Evolutionary conservation across 2,113 vertebrate genomes (phyloP).

Genomic region (Heloderma charlesbogerti): DNA sequence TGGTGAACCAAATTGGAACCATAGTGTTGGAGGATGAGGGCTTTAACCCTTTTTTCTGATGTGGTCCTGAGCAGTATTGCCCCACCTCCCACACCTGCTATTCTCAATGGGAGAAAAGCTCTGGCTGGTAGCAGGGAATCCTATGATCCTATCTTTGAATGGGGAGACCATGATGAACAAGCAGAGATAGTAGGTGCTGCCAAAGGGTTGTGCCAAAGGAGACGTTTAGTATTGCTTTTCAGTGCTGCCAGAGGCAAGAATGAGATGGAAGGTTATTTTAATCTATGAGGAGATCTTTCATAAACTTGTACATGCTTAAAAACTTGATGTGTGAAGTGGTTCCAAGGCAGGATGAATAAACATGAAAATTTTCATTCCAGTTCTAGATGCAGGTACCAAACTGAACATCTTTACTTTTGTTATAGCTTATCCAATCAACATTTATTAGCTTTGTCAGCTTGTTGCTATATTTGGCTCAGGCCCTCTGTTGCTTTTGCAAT

Average conservation of each 20-base stretch:
- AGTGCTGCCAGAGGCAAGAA: not conserved
- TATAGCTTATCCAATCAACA: not conserved
- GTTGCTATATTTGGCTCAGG: conserved; percentile 3
- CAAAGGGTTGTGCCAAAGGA: not conserved
- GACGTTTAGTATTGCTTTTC: not conserved
- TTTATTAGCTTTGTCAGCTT: not conserved
- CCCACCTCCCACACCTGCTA: not conserved
- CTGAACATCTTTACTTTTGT: not conserved
- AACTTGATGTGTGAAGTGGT: not conserved
- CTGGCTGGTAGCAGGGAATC: not conserved
- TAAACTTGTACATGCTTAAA: not conserved
- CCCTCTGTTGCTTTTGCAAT: not conserved
- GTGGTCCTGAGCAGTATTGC: not conserved
- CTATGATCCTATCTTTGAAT: not conserved
- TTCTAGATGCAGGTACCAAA: not conserved
- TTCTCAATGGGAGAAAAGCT: not conserved
- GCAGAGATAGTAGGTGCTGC: not conserved
- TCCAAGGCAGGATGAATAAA: not conserved
- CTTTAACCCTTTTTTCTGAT: not conserved
- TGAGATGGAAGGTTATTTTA: not conserved
- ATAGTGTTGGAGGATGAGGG: not conserved
- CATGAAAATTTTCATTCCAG: not conserved
- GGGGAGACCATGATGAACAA: too few relatives aligned
- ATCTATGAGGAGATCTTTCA: not conserved
- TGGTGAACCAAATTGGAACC: too few relatives aligned